Evolutionary conservation across 2,797 vertebrate genomes (phyloP).

Genomic region (Acipenser oxyrinchus): DNA sequence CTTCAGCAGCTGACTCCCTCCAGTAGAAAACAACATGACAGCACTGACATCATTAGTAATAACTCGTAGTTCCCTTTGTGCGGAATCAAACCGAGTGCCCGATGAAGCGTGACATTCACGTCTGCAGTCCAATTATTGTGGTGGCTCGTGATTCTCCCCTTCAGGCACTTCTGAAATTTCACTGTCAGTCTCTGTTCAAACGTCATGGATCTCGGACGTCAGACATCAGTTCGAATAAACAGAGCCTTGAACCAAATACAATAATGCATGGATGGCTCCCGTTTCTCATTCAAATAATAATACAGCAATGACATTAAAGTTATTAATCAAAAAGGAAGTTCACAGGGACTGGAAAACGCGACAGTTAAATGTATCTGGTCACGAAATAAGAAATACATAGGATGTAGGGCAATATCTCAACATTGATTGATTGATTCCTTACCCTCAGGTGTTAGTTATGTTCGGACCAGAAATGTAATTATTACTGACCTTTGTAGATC

Average conservation of each 20-base stretch:
- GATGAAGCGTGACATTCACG: conserved; percentile 23
- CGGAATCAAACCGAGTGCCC: conserved; percentile 23
- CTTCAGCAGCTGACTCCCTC: conserved; percentile 16
- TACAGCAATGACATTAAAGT: too few relatives aligned
- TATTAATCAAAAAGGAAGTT: too few relatives aligned
- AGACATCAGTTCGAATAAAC: conserved; percentile 1
- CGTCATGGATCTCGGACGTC: neutral
- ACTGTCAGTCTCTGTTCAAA: conserved; percentile 14
- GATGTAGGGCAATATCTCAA: too few relatives aligned
- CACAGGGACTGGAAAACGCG: too few relatives aligned
- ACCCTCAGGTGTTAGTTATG: too few relatives aligned
- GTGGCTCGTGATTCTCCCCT: conserved; percentile 20
- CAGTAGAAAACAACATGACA: conserved; percentile 9
- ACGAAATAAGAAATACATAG: neutral
- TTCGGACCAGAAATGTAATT: too few relatives aligned
- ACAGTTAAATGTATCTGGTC: too few relatives aligned
- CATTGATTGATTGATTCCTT: too few relatives aligned
- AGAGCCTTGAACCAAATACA: neutral
- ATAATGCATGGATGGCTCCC: too few relatives aligned
- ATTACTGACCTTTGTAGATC: too few relatives aligned
- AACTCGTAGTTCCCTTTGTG: conserved; percentile 27
- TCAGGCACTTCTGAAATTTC: conserved; percentile 16
- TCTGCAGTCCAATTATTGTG: conserved; percentile 18
- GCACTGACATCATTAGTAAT: conserved; percentile 23
- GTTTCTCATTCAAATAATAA: too few relatives aligned